Base-by-base conservation (phyloP, 2,888 invertebrate species). In the Pachycephus smyrnensis region DNA sequence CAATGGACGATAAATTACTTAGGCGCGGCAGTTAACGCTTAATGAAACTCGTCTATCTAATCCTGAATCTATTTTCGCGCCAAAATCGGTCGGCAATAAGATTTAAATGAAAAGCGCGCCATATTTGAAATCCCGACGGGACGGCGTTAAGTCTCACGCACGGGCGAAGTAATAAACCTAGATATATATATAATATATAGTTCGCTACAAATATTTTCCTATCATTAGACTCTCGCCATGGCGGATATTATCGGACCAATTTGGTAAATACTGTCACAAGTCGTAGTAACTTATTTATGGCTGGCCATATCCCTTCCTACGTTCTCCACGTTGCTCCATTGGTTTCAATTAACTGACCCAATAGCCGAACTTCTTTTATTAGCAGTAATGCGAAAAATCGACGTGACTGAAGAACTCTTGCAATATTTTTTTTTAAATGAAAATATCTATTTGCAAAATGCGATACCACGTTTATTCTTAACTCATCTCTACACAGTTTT, bases 261-360 rank as follows among this genome's bases (percentile, higher is more conserved):
- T 81, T 84, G 75, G 84, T 84, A 86, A 86, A 82, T 80, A 78
- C 81, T 80, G 78, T 80, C 86, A 84, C 84, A 83, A 86, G 84
- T 82, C 77, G 79, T 82, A 82, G 73, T 71, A 77, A 77, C 78
- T 82, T 85, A 86, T 86, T 86, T 86, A 86, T 85, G 82, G 85
- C 85, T 80, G 77, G 81, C 79, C 82, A 78, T 85, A 86, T 86
- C 80, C 82, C 79, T 80, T 81, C 81, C 81, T 79, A 55, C 55
- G 55, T 23, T 55, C 23, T 2, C 23, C 23, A 55, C 55, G 1
- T 23, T 55, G 23, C 55, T 23, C 55, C 68, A 11, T 40, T 40
- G n/a, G 77, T 81, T 86, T 85, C 86, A 86, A 86, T 86, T 86
- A 86, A 85, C 86, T 80, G 55, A 68, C 31, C 76, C 76, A 69